Percentiles rank a stretch among this genome's conserved stretches.
These are phyloP conservation scores for Pterostichus madidus DNA, from an alignment of 2,888 invertebrate species.

Conservation along the genomic window DNA sequence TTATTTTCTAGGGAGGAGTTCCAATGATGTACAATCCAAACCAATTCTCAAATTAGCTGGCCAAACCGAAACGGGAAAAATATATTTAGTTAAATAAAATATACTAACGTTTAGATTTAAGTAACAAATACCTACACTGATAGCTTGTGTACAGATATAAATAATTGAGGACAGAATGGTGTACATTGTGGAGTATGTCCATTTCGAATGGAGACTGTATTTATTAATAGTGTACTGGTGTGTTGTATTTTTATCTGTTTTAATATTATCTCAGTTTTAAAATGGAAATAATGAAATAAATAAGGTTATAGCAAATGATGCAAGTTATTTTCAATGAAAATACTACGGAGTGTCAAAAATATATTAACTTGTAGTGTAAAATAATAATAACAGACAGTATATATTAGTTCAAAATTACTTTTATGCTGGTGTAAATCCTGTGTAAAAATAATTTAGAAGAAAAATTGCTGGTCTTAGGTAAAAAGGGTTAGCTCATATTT, in stretches of 20 bases:
- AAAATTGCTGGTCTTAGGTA: slow-evolving; percentile 38
- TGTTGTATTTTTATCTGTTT: slow-evolving; percentile 59
- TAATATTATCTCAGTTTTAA: slow-evolving; percentile 51
- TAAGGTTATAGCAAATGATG: slow-evolving; percentile 42
- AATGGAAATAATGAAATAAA: slow-evolving; percentile 50
- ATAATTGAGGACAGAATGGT: slow-evolving; percentile 51
- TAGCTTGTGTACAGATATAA: slow-evolving; percentile 59
- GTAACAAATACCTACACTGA: slow-evolving; percentile 43
- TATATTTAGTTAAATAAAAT: slow-evolving; percentile 49
- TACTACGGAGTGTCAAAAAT: slow-evolving; percentile 47
- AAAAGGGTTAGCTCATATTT: slow-evolving; percentile 38
- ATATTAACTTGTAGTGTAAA: slow-evolving; percentile 22
- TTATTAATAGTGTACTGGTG: slow-evolving; percentile 50
- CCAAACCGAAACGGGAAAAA: slow-evolving; percentile 24
- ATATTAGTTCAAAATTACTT: slow-evolving; percentile 25
- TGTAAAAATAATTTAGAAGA: slow-evolving; percentile 38
- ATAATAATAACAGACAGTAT: neutral
- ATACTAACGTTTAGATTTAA: slow-evolving; percentile 39
- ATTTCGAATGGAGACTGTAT: slow-evolving; percentile 52
- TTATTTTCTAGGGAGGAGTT: slow-evolving; percentile 57
- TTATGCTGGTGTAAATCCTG: neutral
- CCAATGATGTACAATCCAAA: slow-evolving; percentile 64
- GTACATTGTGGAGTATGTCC: slow-evolving; percentile 45
- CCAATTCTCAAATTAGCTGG: slow-evolving; percentile 60
- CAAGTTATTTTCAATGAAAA: slow-evolving; percentile 27